These are phyloP conservation scores for Drosophila antonietae DNA, from an alignment of 2,888 invertebrate genomes.

Conservation along the genomic window DNA sequence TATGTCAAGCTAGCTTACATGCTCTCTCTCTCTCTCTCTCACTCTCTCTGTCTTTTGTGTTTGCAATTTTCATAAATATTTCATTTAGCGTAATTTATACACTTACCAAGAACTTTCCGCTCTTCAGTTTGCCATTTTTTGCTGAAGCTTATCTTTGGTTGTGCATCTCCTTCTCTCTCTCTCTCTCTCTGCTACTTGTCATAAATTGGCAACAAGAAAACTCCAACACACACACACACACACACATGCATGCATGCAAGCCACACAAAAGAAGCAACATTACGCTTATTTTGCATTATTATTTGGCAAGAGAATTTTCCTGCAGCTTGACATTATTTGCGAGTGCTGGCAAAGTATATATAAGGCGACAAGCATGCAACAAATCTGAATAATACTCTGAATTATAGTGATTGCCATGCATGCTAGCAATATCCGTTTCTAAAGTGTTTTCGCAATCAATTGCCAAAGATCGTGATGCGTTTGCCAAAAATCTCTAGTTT, in stretches of 20 bases:
- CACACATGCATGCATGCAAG: slow-evolving; percentile 9
- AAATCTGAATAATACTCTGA: slow-evolving; percentile 24
- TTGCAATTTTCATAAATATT: slow-evolving; percentile 78
- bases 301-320: slow-evolving; percentile 26
- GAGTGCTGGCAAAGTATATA: slow-evolving; percentile 9
- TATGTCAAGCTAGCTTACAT: not conserved
- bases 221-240: slow-evolving; percentile 23
- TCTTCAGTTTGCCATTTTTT: slow-evolving; percentile 54
- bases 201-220: slow-evolving; percentile 69
- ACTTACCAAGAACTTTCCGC: slow-evolving; percentile 58
- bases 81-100: slow-evolving; percentile 73
- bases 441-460: slow-evolving; percentile 1
- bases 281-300: slow-evolving; percentile 16
- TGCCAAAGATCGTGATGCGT: not conserved
- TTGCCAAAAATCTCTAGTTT: not conserved
- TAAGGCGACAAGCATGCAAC: slow-evolving; percentile 21
- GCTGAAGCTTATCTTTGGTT: slow-evolving; percentile 57
- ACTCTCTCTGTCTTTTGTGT: slow-evolving; percentile 19
- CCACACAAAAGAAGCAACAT: slow-evolving; percentile 24
- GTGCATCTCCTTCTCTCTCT: slow-evolving; percentile 47
- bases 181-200: slow-evolving; percentile 58
- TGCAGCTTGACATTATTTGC: slow-evolving; percentile 59
- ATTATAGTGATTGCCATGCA: slow-evolving; percentile 26
- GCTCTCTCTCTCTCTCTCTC: not conserved
- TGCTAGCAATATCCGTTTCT: not conserved